Conservation (phyloP, 1,140 invertebrate genomes). For the Listronotus oregonensis region DNA sequence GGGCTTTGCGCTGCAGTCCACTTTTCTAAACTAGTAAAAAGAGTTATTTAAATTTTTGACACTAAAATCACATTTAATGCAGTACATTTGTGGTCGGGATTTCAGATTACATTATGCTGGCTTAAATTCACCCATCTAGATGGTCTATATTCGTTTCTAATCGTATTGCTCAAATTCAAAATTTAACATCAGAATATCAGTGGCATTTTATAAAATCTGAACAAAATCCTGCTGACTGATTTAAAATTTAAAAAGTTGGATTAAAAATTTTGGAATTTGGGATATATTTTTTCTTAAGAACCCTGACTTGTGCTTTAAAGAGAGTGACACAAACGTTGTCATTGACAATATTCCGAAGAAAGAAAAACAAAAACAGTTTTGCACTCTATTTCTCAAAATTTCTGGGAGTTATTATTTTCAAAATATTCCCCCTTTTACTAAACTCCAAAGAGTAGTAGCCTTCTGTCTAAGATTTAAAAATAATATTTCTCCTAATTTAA, state of each 20-base stretch:
- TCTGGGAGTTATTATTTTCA: no score
- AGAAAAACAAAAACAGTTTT: no score
- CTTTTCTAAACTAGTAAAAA: constrained; percentile 8
- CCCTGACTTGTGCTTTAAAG: neutral
- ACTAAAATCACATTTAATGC: constrained; percentile 33
- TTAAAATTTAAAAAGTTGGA: constrained; percentile 48
- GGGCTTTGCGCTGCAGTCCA: constrained; percentile 18
- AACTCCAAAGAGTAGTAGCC: no score
- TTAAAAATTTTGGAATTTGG: constrained; percentile 41
- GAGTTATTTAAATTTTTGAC: constrained; percentile 36
- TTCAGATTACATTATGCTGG: constrained; percentile 54
- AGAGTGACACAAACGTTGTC: no score
- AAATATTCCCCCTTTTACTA: no score
- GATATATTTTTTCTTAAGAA: constrained; percentile 34
- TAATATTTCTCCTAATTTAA: no score
- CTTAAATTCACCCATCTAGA: constrained; percentile 45
- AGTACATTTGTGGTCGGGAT: constrained; percentile 54
- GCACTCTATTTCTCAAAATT: no score
- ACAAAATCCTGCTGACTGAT: constrained; percentile 58
- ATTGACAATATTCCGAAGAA: no score
- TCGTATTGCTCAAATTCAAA: constrained; percentile 46
- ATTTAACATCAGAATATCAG: constrained; percentile 13
- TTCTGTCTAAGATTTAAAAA: no score
- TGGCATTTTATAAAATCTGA: constrained; percentile 49
- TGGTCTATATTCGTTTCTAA: constrained; percentile 55